Conservation (phyloP, 2,113 vertebrate species). For the Jaculus jaculus region DNA sequence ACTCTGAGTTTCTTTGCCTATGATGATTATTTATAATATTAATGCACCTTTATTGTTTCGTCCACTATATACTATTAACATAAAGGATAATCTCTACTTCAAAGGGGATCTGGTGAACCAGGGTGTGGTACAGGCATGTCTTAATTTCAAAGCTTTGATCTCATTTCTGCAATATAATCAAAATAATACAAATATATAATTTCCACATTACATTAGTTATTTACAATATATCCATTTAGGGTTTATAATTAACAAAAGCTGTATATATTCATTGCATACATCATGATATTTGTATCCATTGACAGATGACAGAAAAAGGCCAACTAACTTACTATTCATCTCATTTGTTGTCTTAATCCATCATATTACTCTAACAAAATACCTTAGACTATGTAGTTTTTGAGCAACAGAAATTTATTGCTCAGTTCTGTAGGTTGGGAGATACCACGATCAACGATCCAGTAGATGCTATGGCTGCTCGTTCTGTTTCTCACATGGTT, state of each 20-base stretch:
- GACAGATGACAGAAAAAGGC: neutral
- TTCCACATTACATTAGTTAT: neutral
- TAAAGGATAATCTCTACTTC: neutral
- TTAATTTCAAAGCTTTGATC: neutral
- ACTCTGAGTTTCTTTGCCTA: neutral
- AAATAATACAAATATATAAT: neutral
- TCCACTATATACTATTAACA: neutral
- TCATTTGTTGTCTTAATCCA: neutral
- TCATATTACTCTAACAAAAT: neutral
- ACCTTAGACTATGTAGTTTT: neutral
- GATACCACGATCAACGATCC: neutral
- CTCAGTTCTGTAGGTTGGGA: neutral
- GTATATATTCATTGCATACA: neutral
- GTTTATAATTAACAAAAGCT: neutral
- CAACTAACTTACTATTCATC: neutral
- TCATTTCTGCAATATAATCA: neutral
- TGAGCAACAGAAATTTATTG: too few relatives aligned
- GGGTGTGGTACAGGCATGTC: neutral
- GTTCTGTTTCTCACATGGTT: too few relatives aligned
- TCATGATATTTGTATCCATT: neutral
- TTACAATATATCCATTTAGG: neutral
- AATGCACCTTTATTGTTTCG: fast-evolving
- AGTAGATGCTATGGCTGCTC: too few relatives aligned
- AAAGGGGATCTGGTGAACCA: neutral
- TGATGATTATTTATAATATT: neutral